These are phyloP conservation scores for Machimus atricapillus DNA, from an alignment of 2,888 invertebrate genomes.

Conservation along the genomic window DNA sequence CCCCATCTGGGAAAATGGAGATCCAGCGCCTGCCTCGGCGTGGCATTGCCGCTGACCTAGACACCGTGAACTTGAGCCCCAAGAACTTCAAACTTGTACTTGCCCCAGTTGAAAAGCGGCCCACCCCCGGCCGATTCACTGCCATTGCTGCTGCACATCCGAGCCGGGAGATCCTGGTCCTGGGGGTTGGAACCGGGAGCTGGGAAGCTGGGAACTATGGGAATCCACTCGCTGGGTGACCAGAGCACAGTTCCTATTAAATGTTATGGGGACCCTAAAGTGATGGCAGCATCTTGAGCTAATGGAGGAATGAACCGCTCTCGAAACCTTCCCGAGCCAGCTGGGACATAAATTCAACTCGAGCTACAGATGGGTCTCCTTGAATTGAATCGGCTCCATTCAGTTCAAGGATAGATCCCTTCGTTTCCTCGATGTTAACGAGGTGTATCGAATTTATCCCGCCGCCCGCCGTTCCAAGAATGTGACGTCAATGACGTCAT, in stretches of 20 bases:
- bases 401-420: slow-evolving; percentile 16
- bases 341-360: slow-evolving; percentile 1
- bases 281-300: not conserved
- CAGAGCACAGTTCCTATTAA: not conserved
- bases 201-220: not conserved
- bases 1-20: not conserved
- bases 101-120: slow-evolving; percentile 1
- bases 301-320: not conserved
- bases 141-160: not conserved
- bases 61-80: slow-evolving; percentile 37
- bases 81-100: slow-evolving; percentile 32
- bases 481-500: slow-evolving; percentile 27
- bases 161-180: not conserved
- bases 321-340: not conserved
- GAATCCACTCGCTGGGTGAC: not conserved
- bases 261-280: not conserved
- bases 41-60: slow-evolving; percentile 17
- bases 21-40: not conserved
- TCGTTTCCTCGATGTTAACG: not conserved
- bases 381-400: not conserved
- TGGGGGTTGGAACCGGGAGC: not conserved
- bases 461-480: not conserved
- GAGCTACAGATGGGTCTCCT: slow-evolving; percentile 16
- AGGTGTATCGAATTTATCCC: not conserved
- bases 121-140: not conserved